Evolutionary conservation across 2,888 invertebrate genomes (phyloP).

Genomic region (Hirtodrosophila trivittata): DNA sequence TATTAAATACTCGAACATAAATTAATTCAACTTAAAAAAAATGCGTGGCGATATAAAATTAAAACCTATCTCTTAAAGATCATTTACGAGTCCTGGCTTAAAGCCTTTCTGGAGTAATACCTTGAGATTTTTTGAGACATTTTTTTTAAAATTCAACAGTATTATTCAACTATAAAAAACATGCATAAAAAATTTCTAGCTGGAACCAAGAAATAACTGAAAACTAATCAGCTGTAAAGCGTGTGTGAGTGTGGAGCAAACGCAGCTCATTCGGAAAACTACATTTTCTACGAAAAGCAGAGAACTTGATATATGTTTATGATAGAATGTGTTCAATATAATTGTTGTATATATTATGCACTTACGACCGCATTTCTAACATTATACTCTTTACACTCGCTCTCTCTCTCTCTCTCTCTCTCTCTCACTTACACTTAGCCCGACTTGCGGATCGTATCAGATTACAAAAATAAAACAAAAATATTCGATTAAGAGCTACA

Average conservation of each 20-base stretch:
- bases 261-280: constrained; percentile 52
- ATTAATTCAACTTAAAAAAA: too few relatives aligned
- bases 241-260: constrained; percentile 12
- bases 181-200: constrained; percentile 1
- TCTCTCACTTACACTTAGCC: constrained; percentile 32
- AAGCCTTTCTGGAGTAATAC: too few relatives aligned
- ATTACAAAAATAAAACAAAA: constrained; percentile 46
- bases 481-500: constrained; percentile 9
- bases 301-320: constrained; percentile 13
- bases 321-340: constrained; percentile 23
- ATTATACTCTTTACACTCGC: constrained; percentile 22
- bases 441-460: constrained; percentile 51
- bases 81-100: too few relatives aligned
- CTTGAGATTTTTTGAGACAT: too few relatives aligned
- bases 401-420: constrained; percentile 27
- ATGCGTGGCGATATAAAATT: too few relatives aligned
- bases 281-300: constrained; percentile 6
- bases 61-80: too few relatives aligned
- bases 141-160: too few relatives aligned
- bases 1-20: too few relatives aligned
- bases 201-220: constrained; percentile 33
- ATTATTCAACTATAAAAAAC: neutral
- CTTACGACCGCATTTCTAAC: constrained; percentile 52
- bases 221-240: constrained; percentile 64
- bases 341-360: constrained; percentile 19